Base-by-base conservation (phyloP, 1,140 invertebrate genomes). In the Danaus plexippus region DNA sequence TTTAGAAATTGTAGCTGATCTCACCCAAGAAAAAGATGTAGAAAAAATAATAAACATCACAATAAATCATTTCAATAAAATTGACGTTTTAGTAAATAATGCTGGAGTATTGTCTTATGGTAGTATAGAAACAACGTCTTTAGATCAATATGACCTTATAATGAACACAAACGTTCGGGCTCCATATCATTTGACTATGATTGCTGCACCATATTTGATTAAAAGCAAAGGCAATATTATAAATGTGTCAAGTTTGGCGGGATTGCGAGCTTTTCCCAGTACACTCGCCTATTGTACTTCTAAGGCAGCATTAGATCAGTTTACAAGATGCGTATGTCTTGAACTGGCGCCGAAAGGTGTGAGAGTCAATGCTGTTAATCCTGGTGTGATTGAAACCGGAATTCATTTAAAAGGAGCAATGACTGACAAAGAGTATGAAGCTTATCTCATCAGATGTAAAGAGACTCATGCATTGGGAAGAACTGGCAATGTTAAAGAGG, bases 241-340 rank as follows among this genome's bases (percentile, higher is more conserved):
- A 0, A 95, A 95, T 83, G 91, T 95, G 2, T 95, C 93, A 4
- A 95, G 93, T 76, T 91, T 95, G 2, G 89, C 88, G 67, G 93
- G 93, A 10, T 67, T 92, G 11, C 78, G 93, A 83, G 88, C 92
- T n/a, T 92, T 92, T 61, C 83, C 90, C 15, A 87, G 88, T 59
- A 74, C 89, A 22, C 74, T 92, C 42, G 88, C 92, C 0, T 95
- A 96, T 68, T 92, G 91, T 66, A 91, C 94, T 84, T 94, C 92
- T 18, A 96, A 96, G 87, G 79, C 92, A 55, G 92, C 93, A n/a
- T 61, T 96, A 9, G 93, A 96, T 82, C 94, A 95, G 69, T 88
- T 96, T 44, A 95, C 94, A 8, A 85, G 90, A 69, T 94, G 91
- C 56, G 67, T 87, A 12, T 89, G 90, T 18, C 86, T 94, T 59